Base-by-base conservation (phyloP, 2,888 invertebrate species). In the Luperina nickerlii region DNA sequence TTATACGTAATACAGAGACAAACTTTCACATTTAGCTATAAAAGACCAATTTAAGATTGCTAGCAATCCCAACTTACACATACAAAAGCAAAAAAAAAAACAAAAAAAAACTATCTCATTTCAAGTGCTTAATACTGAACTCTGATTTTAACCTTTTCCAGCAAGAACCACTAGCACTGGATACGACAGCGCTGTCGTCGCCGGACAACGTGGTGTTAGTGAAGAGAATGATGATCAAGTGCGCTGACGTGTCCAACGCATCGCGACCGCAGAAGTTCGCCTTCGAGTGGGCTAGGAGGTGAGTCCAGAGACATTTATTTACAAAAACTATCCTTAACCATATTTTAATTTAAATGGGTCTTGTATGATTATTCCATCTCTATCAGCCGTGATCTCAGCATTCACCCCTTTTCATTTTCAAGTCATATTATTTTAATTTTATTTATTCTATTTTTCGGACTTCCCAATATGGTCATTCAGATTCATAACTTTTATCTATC, bases 221-320 rank as follows among this genome's bases (percentile, higher is more conserved):
- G 83, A 99, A 99, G 94, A 97, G 99, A 85, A 99, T 99, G 99
- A 98, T 99, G 97, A 99, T 99, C 93, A 99, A 99, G 95, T 99
- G 99, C 94, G 99, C 99, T 0, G 99, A 99, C 94, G 99, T 99
- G 51, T 99, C 99, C 83, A 99, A 99, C 96, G 99, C 99, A 0
- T 98, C 99, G 4, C 97, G 99, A 79, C 99, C 99, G 0, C 97
- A 99, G 90, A 97, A 97, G 85, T 97, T 98, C 86, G 98, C 98
- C 90, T 97, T 98, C 65, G 99, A 99, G 95, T 99, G 99, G 99
- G 99, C 99, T 0, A 97, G 98, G 89, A 97, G 97, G 97, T 97
- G 91, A 82, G 54, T 27, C 9, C 27, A 9, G 2, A 13, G 2
- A 54, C 24, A 51, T 24, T 32, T 2, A 2, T 54, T 48, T 27